phyloP scores from a whole-genome alignment of 2,888 invertebrate genomes.

The Stomorhina lunata region DNA sequence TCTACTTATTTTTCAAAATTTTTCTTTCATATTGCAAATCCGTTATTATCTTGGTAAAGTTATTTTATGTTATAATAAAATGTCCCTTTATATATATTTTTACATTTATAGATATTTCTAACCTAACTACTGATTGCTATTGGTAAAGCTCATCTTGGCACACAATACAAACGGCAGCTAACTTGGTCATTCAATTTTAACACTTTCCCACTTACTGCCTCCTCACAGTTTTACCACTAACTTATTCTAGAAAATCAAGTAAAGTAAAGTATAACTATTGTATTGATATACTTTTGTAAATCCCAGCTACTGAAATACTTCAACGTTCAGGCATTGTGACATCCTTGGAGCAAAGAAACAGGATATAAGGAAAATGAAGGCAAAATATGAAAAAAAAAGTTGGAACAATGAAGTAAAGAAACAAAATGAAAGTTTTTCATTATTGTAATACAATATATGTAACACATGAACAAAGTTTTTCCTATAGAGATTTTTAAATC shows the following conservation, averaged over 20 bases:
- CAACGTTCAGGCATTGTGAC: neutral
- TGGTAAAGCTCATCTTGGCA: neutral
- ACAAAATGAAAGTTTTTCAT: constrained; percentile 15
- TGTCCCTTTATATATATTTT: neutral
- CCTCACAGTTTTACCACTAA: neutral
- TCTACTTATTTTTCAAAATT: no score
- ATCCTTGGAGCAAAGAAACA: neutral
- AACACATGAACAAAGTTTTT: constrained; percentile 1
- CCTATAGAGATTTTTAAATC: neutral
- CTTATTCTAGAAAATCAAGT: no score
- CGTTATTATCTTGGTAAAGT: neutral
- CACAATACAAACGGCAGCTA: no score
- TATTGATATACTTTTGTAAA: neutral
- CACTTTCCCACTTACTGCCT: neutral
- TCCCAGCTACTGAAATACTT: constrained; percentile 18
- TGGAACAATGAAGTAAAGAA: neutral
- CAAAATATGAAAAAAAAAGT: no score
- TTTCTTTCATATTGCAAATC: neutral
- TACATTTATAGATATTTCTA: no score
- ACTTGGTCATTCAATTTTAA: neutral
- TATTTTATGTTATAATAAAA: neutral
- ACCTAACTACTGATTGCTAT: constrained; percentile 14
- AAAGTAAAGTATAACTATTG: neutral
- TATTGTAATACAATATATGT: neutral
- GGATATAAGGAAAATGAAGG: neutral